Base-by-base conservation (phyloP, 2,113 vertebrate species). In the Pholis gunnellus region DNA sequence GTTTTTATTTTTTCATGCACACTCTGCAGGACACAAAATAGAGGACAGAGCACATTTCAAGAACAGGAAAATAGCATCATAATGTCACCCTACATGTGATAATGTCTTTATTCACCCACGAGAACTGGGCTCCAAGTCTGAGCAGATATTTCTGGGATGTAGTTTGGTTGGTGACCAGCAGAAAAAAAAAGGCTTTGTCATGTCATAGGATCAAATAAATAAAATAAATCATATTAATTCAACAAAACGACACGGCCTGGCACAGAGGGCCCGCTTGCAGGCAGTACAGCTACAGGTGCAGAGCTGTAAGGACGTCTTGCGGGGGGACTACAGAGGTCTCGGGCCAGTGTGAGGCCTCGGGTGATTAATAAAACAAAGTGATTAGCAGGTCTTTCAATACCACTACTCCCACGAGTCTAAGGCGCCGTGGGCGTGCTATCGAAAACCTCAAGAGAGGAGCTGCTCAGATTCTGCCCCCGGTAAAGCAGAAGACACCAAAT, bases 311-410 rank as follows among this genome's bases (percentile, higher is more conserved):
- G 52, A 64, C 3, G 31, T 48, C 77, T 74, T 36, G 36, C 48
- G 31, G 72, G 71, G 71, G 34, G 31, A 34, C 57, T 78, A 29
- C 48, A 64, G 14, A 78, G 76, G 79, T 65, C 40, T 67, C 14
- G 14, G 48, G 56, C 29, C 9, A 14, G 44, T 70, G 72, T 34
- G 25, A 76, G 63, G 76, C 64, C 75, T 78, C 57, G 2, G 84
- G 77, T 81, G 81, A 88, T 87, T 85, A 84, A 44, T 44, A 40
- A 75, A 60, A 70, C 71, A 60, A 48, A 78, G 68, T 60, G 22
- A 73, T 82, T 66, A 48, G 72, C 71, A 17, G 2, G 42, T 75
- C 72, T 60, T 64, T 83, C 75, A 74, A 81, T 81, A 79, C 79
- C 75, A 64, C 38, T 46, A 36, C 31, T 85, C 71, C 68, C 79